These are phyloP conservation scores for Tiliqua scincoides DNA, from an alignment of 2,113 vertebrate species.

Conservation along the genomic window DNA sequence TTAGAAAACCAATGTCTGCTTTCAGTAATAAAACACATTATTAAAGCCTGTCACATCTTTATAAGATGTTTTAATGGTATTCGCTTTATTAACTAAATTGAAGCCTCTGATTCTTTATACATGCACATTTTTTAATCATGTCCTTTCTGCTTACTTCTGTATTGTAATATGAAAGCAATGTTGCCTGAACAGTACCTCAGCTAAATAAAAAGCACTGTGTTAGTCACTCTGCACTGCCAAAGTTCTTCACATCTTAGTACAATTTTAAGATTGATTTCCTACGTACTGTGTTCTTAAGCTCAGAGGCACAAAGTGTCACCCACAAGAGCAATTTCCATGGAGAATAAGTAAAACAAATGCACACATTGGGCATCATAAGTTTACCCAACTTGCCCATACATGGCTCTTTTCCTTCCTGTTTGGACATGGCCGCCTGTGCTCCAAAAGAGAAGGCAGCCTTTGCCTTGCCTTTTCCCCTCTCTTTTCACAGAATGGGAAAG, in stretches of 20 bases:
- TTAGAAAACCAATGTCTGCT: constrained; percentile 23
- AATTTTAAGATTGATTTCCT: not conserved
- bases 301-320: not conserved
- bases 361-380: not conserved
- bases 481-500: no score
- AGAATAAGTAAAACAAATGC: not conserved
- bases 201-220: constrained; percentile 15
- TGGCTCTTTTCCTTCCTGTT: not conserved
- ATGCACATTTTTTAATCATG: constrained; percentile 35
- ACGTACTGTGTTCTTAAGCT: not conserved
- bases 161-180: not conserved
- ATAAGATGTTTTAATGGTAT: constrained; percentile 25
- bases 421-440: no score
- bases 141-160: not conserved
- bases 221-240: not conserved
- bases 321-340: not conserved
- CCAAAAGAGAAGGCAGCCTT: no score
- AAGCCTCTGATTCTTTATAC: constrained; percentile 30
- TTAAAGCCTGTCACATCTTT: constrained; percentile 50
- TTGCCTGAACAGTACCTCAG: not conserved
- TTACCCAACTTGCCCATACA: not conserved
- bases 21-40: not conserved
- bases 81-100: constrained; percentile 27
- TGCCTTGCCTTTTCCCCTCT: no score
- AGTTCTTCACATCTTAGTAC: not conserved